Conservation (phyloP, 2,113 vertebrate species). For the Desmodus rotundus region DNA sequence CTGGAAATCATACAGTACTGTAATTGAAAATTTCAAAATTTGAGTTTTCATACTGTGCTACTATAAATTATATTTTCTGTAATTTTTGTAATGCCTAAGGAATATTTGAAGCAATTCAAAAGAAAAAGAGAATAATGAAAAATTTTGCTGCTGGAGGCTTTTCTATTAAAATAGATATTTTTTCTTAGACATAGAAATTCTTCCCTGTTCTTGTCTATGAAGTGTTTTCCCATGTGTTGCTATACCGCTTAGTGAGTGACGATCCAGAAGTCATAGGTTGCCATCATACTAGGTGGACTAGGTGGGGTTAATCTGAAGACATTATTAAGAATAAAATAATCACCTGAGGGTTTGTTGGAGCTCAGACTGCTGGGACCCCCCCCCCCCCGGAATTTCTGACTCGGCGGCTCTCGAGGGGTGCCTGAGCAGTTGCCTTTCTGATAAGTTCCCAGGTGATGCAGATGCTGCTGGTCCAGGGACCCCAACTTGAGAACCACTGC, state of each 20-base stretch:
- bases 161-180: constrained; percentile 20
- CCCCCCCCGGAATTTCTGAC: not conserved
- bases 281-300: not conserved
- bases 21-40: not conserved
- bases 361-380: not conserved
- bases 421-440: not conserved
- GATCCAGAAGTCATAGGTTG: not conserved
- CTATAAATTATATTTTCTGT: not conserved
- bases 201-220: not conserved
- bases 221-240: not conserved
- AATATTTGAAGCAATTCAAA: not conserved
- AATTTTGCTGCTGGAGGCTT: not conserved
- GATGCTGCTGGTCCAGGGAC: not conserved
- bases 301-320: not conserved
- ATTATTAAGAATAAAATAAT: not conserved
- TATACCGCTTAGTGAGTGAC: not conserved
- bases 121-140: constrained; percentile 22
- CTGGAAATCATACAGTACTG: not conserved
- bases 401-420: not conserved
- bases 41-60: not conserved
- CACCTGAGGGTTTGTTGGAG: not conserved
- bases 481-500: not conserved
- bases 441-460: not conserved
- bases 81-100: not conserved
- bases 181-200: not conserved